Evolutionary conservation across 2,888 invertebrate species (phyloP), one percentile per base, ranked within the genome.

Genomic region (Tipula confusa): DNA sequence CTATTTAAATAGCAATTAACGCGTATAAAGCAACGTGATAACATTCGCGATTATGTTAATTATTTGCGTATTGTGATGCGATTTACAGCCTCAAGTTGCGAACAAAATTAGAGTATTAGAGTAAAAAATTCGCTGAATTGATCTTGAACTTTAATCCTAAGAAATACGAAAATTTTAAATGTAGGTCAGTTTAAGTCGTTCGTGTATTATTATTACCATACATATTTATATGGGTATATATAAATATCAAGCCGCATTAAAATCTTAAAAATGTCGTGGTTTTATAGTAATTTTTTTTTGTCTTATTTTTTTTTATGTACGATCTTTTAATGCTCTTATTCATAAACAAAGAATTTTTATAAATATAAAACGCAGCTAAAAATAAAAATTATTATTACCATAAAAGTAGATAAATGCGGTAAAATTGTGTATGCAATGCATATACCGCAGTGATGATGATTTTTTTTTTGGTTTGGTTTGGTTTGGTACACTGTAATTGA

Each of bases 361-460:
- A 64, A 64, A 64, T 24, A 64, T 9, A n/a, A 43, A 43, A 15
- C 64, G 6, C 64, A 4, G 64, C 64, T 64, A 64, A 64, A 64
- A 64, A 64, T 64, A 64, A 64, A 43, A 11, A 64, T 64, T 64
- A 64, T 64, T 64, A 64, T 64, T 64, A 64, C 64, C 64, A 24
- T 64, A 64, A 64, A 64, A 64, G 64, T 64, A 64, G 64, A 64
- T 64, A 64, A 64, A 24, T 64, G 64, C 64, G 64, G 64, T 64
- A 24, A 24, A 64, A 24, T 9, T 64, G 18, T 64, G 24, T 64
- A 64, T n/a, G n/a, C n/a, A n/a, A n/a, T n/a, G n/a, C n/a, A n/a
- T n/a, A n/a, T n/a, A n/a, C n/a, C n/a, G 24, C 64, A 64, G 2
- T 24, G 9, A 7, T 64, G 64, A 24, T 64, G 64, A 64, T 64